These are phyloP conservation scores for Nestor notabilis DNA, from an alignment of 2,113 vertebrate genomes.

Conservation along the genomic window DNA sequence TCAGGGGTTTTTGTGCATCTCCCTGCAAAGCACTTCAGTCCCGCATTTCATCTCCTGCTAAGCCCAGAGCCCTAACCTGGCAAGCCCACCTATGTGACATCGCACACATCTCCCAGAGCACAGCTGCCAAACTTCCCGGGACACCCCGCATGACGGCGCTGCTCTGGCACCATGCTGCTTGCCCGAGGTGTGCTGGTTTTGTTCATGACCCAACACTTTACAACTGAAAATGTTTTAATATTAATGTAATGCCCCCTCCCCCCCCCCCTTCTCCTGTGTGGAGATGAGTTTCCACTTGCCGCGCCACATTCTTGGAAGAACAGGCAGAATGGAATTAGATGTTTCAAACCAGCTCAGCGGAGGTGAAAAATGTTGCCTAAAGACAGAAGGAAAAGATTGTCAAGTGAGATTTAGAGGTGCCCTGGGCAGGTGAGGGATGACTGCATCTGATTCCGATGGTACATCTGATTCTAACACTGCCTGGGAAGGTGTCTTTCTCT, in stretches of 20 bases:
- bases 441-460: neutral
- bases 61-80: neutral
- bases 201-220: neutral
- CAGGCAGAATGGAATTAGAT: constrained; percentile 36
- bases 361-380: constrained; percentile 63
- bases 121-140: neutral
- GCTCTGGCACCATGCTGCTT: neutral
- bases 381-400: constrained; percentile 61
- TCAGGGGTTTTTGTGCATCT: neutral
- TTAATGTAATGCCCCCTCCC: neutral
- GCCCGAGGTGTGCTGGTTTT: neutral
- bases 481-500: neutral
- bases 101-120: rapidly evolving
- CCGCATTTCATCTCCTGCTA: neutral
- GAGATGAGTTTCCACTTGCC: constrained; percentile 57
- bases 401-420: constrained; percentile 51
- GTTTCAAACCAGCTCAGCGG: constrained; percentile 32
- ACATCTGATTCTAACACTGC: neutral
- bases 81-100: neutral
- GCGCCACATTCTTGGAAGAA: neutral
- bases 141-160: rapidly evolving
- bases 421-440: constrained; percentile 16
- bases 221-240: neutral
- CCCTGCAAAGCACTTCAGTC: neutral
- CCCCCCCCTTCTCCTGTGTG: neutral